phyloP scores from a whole-genome alignment of 1,140 invertebrate species.

The Callitettix versicolor region DNA sequence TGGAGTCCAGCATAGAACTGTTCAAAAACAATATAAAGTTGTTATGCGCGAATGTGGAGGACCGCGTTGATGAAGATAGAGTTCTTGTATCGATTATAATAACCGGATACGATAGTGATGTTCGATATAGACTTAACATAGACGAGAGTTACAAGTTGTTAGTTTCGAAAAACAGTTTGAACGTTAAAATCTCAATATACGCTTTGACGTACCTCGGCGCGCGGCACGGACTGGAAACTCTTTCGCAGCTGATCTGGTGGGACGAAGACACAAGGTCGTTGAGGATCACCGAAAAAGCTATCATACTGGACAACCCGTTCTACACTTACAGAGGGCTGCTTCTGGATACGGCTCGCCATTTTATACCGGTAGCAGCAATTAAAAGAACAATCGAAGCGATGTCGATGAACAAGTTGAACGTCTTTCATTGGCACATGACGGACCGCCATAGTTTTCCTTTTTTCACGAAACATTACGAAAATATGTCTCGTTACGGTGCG shows the following conservation, averaged over 20 bases:
- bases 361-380: constrained; percentile 51
- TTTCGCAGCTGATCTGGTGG: constrained; percentile 60
- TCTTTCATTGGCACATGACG: constrained; percentile 81
- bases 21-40: not conserved
- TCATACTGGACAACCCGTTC: constrained; percentile 52
- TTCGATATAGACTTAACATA: not conserved
- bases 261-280: constrained; percentile 50
- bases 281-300: constrained; percentile 44
- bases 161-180: not conserved
- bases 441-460: constrained; percentile 78
- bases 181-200: constrained; percentile 44
- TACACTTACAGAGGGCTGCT: constrained; percentile 66
- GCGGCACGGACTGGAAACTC: constrained; percentile 61
- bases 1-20: not conserved
- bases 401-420: constrained; percentile 68
- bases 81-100: not conserved
- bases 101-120: not conserved
- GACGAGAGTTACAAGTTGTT: constrained; percentile 12
- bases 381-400: constrained; percentile 68
- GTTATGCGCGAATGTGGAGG: not conserved
- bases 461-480: constrained; percentile 50
- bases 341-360: constrained; percentile 67
- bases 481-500: constrained; percentile 58
- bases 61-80: not conserved
- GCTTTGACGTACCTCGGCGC: constrained; percentile 59